Conservation (phyloP, 2,888 invertebrate genomes). For the Pterostichus niger region DNA sequence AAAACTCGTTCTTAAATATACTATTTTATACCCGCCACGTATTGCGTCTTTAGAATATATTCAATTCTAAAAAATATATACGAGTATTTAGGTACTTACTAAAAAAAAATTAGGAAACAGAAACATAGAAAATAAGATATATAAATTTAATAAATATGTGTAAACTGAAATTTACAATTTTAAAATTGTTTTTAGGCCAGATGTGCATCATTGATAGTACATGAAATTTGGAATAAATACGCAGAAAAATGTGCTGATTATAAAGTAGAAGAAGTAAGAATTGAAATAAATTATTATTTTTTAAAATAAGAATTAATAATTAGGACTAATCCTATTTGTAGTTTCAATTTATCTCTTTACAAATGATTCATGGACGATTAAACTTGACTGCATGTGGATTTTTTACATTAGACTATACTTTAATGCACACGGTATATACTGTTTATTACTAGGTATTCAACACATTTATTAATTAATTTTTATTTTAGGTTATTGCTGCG, state of each 20-base stretch:
- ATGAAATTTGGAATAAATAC: slow-evolving; percentile 46
- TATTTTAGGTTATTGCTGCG: slow-evolving; percentile 41
- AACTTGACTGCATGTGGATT: slow-evolving; percentile 37
- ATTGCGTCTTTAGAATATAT: no score
- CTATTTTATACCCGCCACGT: no score
- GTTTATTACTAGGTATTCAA: no score
- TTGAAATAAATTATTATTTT: background rate
- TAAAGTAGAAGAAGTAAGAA: slow-evolving; percentile 29
- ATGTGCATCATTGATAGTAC: slow-evolving; percentile 4
- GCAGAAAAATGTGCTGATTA: background rate
- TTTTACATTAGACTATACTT: slow-evolving; percentile 32
- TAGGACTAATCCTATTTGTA: background rate
- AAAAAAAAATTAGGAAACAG: no score
- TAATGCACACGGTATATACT: slow-evolving; percentile 42
- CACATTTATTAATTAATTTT: no score
- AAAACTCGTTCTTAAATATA: no score
- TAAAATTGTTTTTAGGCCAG: slow-evolving; percentile 39
- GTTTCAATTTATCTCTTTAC: slow-evolving; percentile 25
- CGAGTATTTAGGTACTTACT: no score
- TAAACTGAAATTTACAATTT: no score
- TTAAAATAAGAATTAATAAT: background rate
- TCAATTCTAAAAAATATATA: no score
- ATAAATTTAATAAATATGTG: no score
- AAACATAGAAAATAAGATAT: no score
- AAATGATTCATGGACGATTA: slow-evolving; percentile 29